A percentile compares a stretch with the other conserved stretches of the same genome.
These are phyloP conservation scores for Drosophila bocki DNA, from an alignment of 1,140 invertebrate species.

Conservation along the genomic window DNA sequence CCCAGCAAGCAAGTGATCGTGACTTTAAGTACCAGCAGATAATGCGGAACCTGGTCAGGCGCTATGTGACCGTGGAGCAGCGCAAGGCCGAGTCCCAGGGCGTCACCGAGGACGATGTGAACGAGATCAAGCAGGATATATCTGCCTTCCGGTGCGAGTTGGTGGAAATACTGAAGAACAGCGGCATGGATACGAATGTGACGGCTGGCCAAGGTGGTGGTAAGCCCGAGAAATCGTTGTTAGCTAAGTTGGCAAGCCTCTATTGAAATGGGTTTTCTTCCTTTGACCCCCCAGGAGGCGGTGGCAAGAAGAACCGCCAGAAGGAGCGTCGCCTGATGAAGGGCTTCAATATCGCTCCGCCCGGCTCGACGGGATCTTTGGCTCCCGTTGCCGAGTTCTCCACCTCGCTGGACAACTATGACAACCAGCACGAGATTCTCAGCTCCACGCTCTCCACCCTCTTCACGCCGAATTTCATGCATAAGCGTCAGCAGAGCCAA, in stretches of 20 bases:
- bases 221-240: conserved; percentile 22
- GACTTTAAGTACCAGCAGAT: conserved; percentile 97
- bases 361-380: conserved; percentile 87
- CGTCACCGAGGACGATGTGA: conserved; percentile 99
- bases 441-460: conserved; percentile 77
- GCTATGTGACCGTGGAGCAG: conserved; percentile 98
- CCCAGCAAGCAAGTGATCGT: conserved; percentile 94
- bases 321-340: conserved; percentile 97
- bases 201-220: conserved; percentile 88
- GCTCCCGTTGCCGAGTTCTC: conserved; percentile 92
- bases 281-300: conserved; percentile 88
- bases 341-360: conserved; percentile 95
- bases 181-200: conserved; percentile 95
- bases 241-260: not conserved
- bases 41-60: conserved; percentile 97
- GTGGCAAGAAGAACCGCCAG: conserved; percentile 96
- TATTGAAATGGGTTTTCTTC: conserved; percentile 7
- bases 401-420: conserved; percentile 89
- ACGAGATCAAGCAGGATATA: conserved; percentile 99
- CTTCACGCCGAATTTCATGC: conserved; percentile 85
- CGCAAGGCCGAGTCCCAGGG: conserved; percentile 96
- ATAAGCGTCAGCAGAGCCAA: conserved; percentile 67
- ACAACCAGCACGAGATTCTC: conserved; percentile 80
- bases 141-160: conserved; percentile 97
- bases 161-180: conserved; percentile 97